Percentiles rank a stretch among this genome's conserved stretches.
Conservation (phyloP, 1,140 invertebrate species). For the Drosophila ficusphila region DNA sequence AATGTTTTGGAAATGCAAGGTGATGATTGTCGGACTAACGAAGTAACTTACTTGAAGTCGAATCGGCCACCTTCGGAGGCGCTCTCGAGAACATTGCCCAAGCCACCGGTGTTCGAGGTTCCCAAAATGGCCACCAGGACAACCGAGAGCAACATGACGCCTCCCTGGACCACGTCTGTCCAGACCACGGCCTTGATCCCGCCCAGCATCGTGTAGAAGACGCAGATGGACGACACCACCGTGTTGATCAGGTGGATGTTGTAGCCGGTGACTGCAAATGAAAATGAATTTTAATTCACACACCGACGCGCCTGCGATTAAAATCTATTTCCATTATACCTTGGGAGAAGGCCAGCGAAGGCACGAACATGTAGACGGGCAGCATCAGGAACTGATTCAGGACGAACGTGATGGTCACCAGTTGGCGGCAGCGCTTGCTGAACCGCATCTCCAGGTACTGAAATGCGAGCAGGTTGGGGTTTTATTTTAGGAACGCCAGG, state of each 20-base stretch:
- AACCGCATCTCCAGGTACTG: constrained; percentile 91
- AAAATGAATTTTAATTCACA: constrained; percentile 37
- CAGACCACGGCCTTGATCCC: constrained; percentile 94
- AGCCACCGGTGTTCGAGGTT: constrained; percentile 88
- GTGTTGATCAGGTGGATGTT: constrained; percentile 89
- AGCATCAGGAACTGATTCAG: constrained; percentile 83
- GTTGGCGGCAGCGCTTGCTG: constrained; percentile 86
- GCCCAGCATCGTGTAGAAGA: constrained; percentile 93
- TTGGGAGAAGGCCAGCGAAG: constrained; percentile 91
- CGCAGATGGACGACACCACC: constrained; percentile 90
- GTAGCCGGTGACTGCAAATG: constrained; percentile 89
- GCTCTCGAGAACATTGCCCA: constrained; percentile 87
- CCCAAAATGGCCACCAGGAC: constrained; percentile 89
- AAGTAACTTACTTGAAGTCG: constrained; percentile 86
- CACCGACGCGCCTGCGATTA: constrained; percentile 2
- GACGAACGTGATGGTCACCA: constrained; percentile 88
- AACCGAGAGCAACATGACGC: constrained; percentile 90
- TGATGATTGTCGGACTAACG: too few species aligned
- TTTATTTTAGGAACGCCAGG: too few species aligned
- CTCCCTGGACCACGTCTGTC: constrained; percentile 93
- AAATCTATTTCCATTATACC: constrained; percentile 84
- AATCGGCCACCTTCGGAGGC: constrained; percentile 86
- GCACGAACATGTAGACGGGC: constrained; percentile 85
- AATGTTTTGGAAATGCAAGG: too few species aligned
- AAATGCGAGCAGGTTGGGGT: constrained; percentile 1